These are phyloP conservation scores for Enteromius viviparus DNA, from an alignment of 2,797 vertebrate genomes.

Conservation along the genomic window DNA sequence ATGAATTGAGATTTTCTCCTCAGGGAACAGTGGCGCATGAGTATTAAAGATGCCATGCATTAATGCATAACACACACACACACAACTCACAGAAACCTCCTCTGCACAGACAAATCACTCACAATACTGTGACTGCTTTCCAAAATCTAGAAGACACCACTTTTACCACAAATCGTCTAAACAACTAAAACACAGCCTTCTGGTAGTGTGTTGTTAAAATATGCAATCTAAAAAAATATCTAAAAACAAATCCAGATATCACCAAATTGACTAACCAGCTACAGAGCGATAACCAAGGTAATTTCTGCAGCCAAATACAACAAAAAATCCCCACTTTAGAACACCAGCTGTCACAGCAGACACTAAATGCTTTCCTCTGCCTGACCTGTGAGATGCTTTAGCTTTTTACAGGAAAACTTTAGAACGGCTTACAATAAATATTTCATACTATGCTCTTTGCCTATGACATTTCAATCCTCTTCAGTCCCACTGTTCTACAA, in stretches of 20 bases:
- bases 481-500: constrained; percentile 77
- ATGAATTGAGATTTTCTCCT: constrained; percentile 78
- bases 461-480: constrained; percentile 73
- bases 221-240: not conserved
- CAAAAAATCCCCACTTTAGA: constrained; percentile 31
- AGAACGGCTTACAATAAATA: constrained; percentile 75
- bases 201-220: not conserved
- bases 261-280: not conserved
- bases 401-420: constrained; percentile 60
- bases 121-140: constrained; percentile 59
- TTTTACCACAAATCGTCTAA: not conserved
- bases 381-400: constrained; percentile 50
- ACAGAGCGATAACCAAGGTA: constrained; percentile 24
- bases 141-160: not conserved
- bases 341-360: constrained; percentile 30
- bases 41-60: constrained; percentile 76
- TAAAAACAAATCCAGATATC: not conserved
- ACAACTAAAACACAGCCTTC: not conserved
- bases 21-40: constrained; percentile 73
- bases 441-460: constrained; percentile 77
- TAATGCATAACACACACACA: constrained; percentile 64
- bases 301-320: constrained; percentile 39
- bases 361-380: not conserved
- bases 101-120: constrained; percentile 48
- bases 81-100: constrained; percentile 60